These are phyloP conservation scores for Holacanthella duospinosa DNA, from an alignment of 2,888 invertebrate species.

Conservation along the genomic window DNA sequence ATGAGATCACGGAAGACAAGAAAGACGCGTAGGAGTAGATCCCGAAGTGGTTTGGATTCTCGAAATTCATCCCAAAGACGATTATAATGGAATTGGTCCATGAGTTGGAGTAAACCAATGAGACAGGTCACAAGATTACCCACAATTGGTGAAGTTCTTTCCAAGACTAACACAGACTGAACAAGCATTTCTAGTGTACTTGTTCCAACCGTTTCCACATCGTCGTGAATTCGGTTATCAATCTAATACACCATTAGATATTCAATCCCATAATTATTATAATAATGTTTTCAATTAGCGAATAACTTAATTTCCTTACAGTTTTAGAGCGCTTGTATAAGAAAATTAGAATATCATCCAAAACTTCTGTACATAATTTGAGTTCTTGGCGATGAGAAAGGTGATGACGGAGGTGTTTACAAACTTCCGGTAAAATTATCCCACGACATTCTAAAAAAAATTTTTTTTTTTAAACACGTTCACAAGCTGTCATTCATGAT, in stretches of 20 bases:
- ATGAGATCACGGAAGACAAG: constrained; percentile 68
- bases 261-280: neutral
- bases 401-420: constrained; percentile 73
- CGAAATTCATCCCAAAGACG: constrained; percentile 69
- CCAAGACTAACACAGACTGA: constrained; percentile 69
- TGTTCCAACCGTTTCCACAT: constrained; percentile 70
- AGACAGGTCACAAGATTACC: constrained; percentile 77
- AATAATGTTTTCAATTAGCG: constrained; percentile 5
- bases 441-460: constrained; percentile 62
- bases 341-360: constrained; percentile 41
- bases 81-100: constrained; percentile 79
- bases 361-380: constrained; percentile 70
- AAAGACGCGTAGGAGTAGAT: constrained; percentile 68
- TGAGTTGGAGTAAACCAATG: constrained; percentile 69
- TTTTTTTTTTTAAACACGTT: constrained; percentile 1
- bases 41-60: constrained; percentile 59
- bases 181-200: constrained; percentile 73
- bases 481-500: neutral
- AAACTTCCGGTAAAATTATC: constrained; percentile 68
- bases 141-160: constrained; percentile 63
- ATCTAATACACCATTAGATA: too few relatives aligned
- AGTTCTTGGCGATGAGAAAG: constrained; percentile 70
- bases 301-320: neutral
- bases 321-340: constrained; percentile 7
- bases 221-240: constrained; percentile 45